phyloP scores from a whole-genome alignment of 2,797 vertebrate species.

The Melanotaenia maccullochi region DNA sequence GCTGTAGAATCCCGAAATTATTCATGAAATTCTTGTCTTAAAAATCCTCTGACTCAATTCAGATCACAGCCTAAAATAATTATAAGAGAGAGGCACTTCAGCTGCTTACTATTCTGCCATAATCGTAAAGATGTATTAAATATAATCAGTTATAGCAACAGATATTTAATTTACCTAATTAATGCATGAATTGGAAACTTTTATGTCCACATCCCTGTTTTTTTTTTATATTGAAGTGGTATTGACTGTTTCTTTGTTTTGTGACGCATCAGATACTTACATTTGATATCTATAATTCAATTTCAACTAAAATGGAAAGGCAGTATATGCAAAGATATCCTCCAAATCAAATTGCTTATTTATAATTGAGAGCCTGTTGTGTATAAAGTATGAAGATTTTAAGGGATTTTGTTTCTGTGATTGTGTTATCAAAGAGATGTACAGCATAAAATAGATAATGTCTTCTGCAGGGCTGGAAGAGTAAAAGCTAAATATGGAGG shows the following conservation, averaged over 20 bases:
- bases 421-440: conserved; percentile 11
- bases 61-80: conserved; percentile 49
- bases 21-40: conserved; percentile 62
- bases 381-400: conserved; percentile 2
- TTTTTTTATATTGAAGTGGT: conserved; percentile 35
- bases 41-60: conserved; percentile 54
- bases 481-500: conserved; percentile 35
- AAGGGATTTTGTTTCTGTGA: conserved; percentile 17
- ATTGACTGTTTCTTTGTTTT: conserved; percentile 34
- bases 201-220: conserved; percentile 22
- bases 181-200: conserved; percentile 41
- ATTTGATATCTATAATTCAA: conserved; percentile 22
- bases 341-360: conserved; percentile 16
- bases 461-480: conserved; percentile 24
- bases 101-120: conserved; percentile 40
- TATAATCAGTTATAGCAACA: conserved; percentile 49
- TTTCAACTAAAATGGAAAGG: conserved; percentile 21
- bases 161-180: conserved; percentile 61
- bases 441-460: neutral
- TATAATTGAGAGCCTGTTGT: conserved; percentile 4
- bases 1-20: conserved; percentile 61
- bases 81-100: conserved; percentile 38
- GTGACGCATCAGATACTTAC: conserved; percentile 18
- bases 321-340: conserved; percentile 20
- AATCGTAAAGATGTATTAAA: conserved; percentile 59